A percentile compares a stretch with the other conserved stretches of the same genome.
Evolutionary conservation across 2,797 vertebrate species (phyloP).

Genomic region (Botia almorhae): DNA sequence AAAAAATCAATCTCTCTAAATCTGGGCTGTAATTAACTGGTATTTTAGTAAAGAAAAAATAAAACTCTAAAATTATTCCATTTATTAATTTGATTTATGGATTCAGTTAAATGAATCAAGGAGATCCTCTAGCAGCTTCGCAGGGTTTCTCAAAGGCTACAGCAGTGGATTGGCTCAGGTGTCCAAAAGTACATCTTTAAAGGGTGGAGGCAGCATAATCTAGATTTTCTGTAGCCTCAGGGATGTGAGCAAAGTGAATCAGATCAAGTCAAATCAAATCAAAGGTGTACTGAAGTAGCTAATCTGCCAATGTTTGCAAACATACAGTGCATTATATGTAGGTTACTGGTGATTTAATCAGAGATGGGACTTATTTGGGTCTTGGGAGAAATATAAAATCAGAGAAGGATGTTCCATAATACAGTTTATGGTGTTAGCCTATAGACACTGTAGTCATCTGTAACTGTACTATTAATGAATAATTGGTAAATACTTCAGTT

Average conservation of each 20-base stretch:
- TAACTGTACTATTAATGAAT: background rate
- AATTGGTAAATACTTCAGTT: background rate
- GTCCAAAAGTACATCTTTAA: background rate
- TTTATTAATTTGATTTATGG: background rate
- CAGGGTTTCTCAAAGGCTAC: background rate
- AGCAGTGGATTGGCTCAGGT: background rate
- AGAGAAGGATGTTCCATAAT: no score
- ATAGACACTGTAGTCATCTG: background rate
- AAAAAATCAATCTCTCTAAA: background rate
- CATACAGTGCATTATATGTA: background rate
- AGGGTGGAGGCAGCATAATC: background rate
- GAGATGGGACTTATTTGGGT: no score
- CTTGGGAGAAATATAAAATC: no score
- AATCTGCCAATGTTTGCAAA: no score
- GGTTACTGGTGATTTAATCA: background rate
- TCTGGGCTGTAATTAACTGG: background rate
- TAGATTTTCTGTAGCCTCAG: constrained; percentile 6
- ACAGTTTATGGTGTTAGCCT: background rate
- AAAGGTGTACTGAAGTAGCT: background rate
- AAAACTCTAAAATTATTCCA: background rate
- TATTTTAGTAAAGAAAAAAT: background rate
- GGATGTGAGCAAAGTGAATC: background rate
- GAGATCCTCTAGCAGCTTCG: background rate
- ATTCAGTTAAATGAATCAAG: background rate
- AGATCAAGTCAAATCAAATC: no score